Conservation (phyloP, 2,888 invertebrate species). For the Andrena marginata region DNA sequence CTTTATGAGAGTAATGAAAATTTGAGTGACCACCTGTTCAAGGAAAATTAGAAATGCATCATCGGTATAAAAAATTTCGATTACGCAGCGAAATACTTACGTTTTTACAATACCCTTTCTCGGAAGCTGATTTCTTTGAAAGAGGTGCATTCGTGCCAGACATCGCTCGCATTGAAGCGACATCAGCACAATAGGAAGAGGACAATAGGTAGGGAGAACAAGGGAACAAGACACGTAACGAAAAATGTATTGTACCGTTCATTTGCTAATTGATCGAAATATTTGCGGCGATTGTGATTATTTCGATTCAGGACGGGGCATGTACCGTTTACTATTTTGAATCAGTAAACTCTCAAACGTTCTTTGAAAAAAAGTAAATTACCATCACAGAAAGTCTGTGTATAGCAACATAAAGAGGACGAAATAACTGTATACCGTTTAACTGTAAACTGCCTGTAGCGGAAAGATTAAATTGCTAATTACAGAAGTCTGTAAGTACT, state of each 20-base stretch:
- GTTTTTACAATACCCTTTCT: not conserved
- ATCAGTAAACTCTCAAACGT: constrained; percentile 21
- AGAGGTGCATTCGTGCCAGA: not conserved
- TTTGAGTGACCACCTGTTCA: not conserved
- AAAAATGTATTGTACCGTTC: not conserved
- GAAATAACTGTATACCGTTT: constrained; percentile 59
- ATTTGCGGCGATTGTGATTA: not conserved
- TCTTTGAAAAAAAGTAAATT: constrained; percentile 40
- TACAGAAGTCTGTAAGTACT: constrained; percentile 11
- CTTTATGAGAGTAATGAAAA: not conserved
- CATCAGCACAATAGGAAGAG: not conserved
- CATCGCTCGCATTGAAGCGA: not conserved
- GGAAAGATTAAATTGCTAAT: constrained; percentile 50
- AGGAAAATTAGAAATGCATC: constrained; percentile 15
- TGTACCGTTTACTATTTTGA: constrained; percentile 21
- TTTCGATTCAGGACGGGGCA: not conserved
- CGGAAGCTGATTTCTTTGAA: constrained; percentile 12
- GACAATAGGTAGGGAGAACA: not conserved
- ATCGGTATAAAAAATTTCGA: constrained; percentile 2
- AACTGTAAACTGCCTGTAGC: constrained; percentile 55
- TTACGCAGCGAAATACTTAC: constrained; percentile 16
- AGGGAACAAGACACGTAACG: not conserved
- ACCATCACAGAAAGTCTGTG: constrained; percentile 35
- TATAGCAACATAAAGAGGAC: constrained; percentile 46
- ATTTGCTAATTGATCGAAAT: not conserved